These are phyloP conservation scores for Coenonympha arcania DNA, from an alignment of 2,888 invertebrate genomes.

Conservation along the genomic window DNA sequence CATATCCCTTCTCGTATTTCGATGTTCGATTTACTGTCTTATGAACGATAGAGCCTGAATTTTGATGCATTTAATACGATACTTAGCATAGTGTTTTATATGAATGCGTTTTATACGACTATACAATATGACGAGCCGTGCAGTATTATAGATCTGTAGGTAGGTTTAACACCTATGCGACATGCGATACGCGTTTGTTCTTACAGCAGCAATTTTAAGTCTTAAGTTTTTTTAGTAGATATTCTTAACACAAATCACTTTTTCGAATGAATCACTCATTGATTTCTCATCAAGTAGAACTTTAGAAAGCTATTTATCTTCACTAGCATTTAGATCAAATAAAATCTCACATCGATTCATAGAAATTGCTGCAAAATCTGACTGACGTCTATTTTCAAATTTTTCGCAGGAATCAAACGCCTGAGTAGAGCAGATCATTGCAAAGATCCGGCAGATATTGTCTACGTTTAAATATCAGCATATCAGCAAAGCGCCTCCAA, in stretches of 20 bases:
- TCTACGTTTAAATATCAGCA: slow-evolving; percentile 82
- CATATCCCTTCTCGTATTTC: slow-evolving; percentile 44
- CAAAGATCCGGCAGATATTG: slow-evolving; percentile 85
- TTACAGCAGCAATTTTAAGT: slow-evolving; percentile 16
- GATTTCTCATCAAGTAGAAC: slow-evolving; percentile 51
- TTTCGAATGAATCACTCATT: slow-evolving; percentile 37
- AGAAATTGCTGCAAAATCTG: slow-evolving; percentile 48
- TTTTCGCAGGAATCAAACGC: slow-evolving; percentile 86
- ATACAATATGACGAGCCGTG: slow-evolving; percentile 50
- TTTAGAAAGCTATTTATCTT: slow-evolving; percentile 48
- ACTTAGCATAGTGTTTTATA: slow-evolving; percentile 65
- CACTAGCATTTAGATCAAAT: slow-evolving; percentile 54
- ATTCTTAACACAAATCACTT: slow-evolving; percentile 39
- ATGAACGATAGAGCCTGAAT: slow-evolving; percentile 67
- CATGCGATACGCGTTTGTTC: slow-evolving; percentile 33
- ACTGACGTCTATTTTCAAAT: slow-evolving; percentile 61
- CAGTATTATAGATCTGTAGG: slow-evolving; percentile 56
- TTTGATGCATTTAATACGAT: slow-evolving; percentile 66
- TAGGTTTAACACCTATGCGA: slow-evolving; percentile 44
- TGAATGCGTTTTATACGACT: slow-evolving; percentile 63
- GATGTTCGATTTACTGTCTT: slow-evolving; percentile 57
- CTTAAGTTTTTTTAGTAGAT: too few species aligned
- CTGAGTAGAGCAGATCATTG: slow-evolving; percentile 91
- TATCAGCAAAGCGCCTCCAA: slow-evolving; percentile 67
- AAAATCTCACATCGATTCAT: slow-evolving; percentile 38